Base-by-base conservation (phyloP, 37 sponge, comb jelly and placozoan species). In the Aphrocallistes beatrix region DNA sequence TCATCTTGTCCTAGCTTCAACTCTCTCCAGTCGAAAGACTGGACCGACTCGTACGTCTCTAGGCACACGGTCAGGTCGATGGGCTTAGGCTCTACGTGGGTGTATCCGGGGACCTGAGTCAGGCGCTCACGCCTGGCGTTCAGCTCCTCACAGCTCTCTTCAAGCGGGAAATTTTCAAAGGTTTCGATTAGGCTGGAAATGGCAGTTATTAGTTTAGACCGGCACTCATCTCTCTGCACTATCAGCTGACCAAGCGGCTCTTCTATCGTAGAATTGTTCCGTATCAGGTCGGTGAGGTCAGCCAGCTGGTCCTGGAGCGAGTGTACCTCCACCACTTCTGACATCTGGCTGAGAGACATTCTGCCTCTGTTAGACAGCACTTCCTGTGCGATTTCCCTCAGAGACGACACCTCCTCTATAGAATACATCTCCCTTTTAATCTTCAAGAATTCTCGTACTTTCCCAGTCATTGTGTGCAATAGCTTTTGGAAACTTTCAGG, bases 21-120 rank as follows among this genome's bases (percentile, higher is more conserved):
- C 75, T 60, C 75, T 60, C n/a, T 60, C 75, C 10, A 25, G n/a
- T 60, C 75, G 34, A 60, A 60, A 32, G 75, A 60, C 75, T 60
- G 75, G n/a, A 60, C 75, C 1, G 75, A 60, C 10, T 60, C 75
- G n/a, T 25, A 60, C n/a, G 75, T 60, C n/a, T 60, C 75, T 30
- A 60, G 34, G n/a, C 75, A 60, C 25, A 60, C 75, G n/a, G 75
- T 60, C 75, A 60, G 34, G 8, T 60, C 21, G 75, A 60, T 60
- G n/a, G 10, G 32, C 34, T 60, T 60, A 19, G 75, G 28, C 6
- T 60, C 34, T 19, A 25, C 75, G 3, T 21, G 75, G 34, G 32
- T 60, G 75, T 60, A 60, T 25, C 75, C 21, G 34, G 75, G 75
- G 75, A 13, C n/a, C 21, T 60, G 17, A 60, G n/a, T 13, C 34